A percentile compares a stretch with the other conserved stretches of the same genome.
phyloP scores from a whole-genome alignment of 2,113 vertebrate genomes.

The Phoenicopterus ruber region DNA sequence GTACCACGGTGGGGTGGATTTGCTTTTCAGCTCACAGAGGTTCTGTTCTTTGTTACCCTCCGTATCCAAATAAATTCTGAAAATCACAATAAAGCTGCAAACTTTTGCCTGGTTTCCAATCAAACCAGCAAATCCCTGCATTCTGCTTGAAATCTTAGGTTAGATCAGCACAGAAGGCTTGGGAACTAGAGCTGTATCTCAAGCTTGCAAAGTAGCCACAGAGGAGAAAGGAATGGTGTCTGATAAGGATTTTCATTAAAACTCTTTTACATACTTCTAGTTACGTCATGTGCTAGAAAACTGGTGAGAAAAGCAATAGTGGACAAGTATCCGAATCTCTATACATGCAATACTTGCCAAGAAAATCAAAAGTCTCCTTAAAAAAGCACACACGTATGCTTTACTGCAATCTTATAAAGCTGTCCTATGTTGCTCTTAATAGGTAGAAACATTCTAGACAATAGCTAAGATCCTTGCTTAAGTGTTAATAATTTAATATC shows the following conservation, averaged over 20 bases:
- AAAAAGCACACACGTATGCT: neutral
- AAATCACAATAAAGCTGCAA: neutral
- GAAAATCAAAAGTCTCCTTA: neutral
- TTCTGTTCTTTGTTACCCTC: neutral
- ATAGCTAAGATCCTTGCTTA: neutral
- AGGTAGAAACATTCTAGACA: neutral
- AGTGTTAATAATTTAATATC: neutral
- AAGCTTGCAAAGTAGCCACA: neutral
- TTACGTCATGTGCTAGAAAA: neutral
- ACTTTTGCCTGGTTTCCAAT: neutral
- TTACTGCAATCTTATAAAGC: neutral
- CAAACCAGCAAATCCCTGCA: neutral
- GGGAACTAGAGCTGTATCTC: neutral
- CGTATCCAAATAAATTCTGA: neutral
- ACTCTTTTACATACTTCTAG: neutral
- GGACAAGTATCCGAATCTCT: neutral
- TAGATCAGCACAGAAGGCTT: neutral
- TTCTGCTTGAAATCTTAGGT: neutral
- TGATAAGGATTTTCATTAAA: neutral
- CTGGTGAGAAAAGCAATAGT: neutral
- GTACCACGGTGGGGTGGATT: neutral
- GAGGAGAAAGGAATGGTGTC: neutral
- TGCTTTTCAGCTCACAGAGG: neutral
- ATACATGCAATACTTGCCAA: neutral
- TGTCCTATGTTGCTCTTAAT: neutral